Percentiles rank a stretch among this genome's conserved stretches.
Conservation (phyloP, 1,140 invertebrate species). For the Myzus persicae region DNA sequence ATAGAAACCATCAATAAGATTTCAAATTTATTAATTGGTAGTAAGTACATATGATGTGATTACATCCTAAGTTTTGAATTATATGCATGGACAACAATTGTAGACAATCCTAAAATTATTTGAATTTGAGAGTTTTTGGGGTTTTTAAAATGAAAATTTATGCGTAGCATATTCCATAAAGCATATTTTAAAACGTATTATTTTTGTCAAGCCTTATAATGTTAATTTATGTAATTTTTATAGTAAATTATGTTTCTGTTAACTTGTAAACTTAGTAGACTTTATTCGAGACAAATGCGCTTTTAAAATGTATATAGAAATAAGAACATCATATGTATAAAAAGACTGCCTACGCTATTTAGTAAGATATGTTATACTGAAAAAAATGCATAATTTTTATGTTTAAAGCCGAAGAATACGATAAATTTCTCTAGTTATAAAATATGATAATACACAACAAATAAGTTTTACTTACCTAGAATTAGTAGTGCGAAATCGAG, state of each 20-base stretch:
- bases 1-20: not conserved
- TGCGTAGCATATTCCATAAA: not conserved
- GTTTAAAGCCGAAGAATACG: not conserved
- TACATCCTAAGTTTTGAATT: not conserved
- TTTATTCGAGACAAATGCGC: not conserved
- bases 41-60: not conserved
- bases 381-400: not conserved
- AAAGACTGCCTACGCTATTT: too few species aligned
- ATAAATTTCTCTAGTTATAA: not conserved
- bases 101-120: not conserved
- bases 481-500: slow-evolving; percentile 25
- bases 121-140: not conserved
- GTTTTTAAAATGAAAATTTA: not conserved
- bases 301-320: not conserved
- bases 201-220: not conserved
- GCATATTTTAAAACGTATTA: not conserved
- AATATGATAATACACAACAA: not conserved
- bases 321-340: not conserved
- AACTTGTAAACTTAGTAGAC: not conserved
- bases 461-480: not conserved
- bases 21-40: not conserved
- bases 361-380: not conserved
- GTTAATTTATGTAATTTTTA: not conserved
- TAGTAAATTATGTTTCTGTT: not conserved
- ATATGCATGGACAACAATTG: not conserved